Evolutionary conservation across 2,888 invertebrate genomes (phyloP).

Genomic region (Belgica antarctica): DNA sequence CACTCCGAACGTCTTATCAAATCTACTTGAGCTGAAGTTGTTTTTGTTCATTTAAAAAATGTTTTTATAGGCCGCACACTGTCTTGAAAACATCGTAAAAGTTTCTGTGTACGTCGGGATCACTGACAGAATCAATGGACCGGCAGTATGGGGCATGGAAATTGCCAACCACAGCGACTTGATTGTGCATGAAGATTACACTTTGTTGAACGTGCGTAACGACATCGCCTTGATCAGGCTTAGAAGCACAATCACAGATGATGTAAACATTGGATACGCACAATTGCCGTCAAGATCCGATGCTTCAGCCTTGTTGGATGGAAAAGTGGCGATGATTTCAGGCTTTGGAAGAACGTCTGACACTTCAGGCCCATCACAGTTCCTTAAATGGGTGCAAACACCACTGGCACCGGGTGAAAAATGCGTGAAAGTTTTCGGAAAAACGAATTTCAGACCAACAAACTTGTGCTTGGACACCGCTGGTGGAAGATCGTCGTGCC

Average conservation of each 20-base stretch:
- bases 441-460: constrained; percentile 7
- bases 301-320: not conserved
- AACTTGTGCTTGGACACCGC: constrained; percentile 25
- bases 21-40: not conserved
- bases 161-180: not conserved
- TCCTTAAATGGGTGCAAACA: not conserved
- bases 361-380: constrained; percentile 12
- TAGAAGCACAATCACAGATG: constrained; percentile 8
- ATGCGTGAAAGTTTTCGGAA: constrained; percentile 25
- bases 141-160: constrained; percentile 23
- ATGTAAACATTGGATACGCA: not conserved
- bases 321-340: not conserved
- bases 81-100: not conserved
- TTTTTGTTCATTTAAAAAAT: not conserved
- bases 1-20: not conserved
- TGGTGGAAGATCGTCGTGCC: constrained; percentile 25
- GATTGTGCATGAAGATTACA: constrained; percentile 28
- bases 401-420: not conserved
- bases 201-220: not conserved
- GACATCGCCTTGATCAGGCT: constrained; percentile 31
- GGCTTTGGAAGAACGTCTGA: constrained; percentile 29
- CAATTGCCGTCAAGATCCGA: not conserved
- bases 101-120: constrained; percentile 28
- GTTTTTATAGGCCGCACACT: constrained; percentile 15
- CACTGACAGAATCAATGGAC: constrained; percentile 22